A percentile compares a stretch with the other conserved stretches of the same genome.
These are phyloP conservation scores for Hippolais icterina DNA, from an alignment of 2,113 vertebrate species.

Conservation along the genomic window DNA sequence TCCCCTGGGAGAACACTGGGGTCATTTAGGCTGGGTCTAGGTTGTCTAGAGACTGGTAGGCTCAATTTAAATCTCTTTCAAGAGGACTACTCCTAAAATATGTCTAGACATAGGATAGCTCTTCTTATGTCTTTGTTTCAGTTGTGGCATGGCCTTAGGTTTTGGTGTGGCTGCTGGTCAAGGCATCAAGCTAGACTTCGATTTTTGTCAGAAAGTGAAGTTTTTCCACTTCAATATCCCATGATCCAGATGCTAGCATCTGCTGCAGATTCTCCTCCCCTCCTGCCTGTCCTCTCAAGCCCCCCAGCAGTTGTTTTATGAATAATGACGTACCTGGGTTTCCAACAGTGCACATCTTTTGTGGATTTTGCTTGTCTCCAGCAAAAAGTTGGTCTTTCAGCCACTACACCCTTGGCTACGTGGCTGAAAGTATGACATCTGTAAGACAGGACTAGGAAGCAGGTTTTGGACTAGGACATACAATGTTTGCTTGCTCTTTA, in stretches of 20 bases:
- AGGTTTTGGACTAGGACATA: neutral
- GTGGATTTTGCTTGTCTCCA: neutral
- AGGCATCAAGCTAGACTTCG: neutral
- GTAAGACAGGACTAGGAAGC: neutral
- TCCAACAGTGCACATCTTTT: neutral
- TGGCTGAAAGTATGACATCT: neutral
- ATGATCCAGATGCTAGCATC: neutral
- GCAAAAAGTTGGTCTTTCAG: neutral
- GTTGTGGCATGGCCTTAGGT: neutral
- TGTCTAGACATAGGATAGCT: fast-evolving
- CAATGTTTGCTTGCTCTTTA: neutral
- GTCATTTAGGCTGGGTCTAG: neutral
- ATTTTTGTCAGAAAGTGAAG: neutral
- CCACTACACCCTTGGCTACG: fast-evolving
- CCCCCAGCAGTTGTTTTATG: neutral
- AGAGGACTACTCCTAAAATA: neutral
- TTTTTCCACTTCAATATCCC: neutral
- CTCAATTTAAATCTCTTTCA: neutral
- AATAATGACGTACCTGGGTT: neutral
- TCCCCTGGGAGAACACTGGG: neutral
- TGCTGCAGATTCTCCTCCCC: neutral
- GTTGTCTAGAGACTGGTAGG: neutral
- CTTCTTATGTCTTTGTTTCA: fast-evolving
- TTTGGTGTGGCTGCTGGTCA: neutral
- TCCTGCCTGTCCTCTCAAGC: neutral